These are phyloP conservation scores for Mesoligia furuncula DNA, from an alignment of 2,888 invertebrate genomes.

Conservation along the genomic window DNA sequence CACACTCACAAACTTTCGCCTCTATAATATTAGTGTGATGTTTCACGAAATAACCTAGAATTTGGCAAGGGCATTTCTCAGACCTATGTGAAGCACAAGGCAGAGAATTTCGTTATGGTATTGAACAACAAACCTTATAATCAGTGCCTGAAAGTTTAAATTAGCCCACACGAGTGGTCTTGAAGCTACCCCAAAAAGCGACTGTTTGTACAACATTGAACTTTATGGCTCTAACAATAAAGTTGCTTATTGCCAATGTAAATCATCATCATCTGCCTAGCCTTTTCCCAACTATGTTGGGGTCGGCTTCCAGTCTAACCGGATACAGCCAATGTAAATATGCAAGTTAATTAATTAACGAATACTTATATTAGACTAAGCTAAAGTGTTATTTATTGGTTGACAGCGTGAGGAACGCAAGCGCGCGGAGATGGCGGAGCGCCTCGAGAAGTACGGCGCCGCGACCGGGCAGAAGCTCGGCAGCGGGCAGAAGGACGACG, in stretches of 20 bases:
- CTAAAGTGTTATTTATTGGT: not conserved
- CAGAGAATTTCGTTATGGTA: not conserved
- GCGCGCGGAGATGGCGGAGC: slow-evolving; percentile 73
- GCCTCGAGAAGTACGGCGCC: slow-evolving; percentile 78
- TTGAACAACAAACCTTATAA: not conserved
- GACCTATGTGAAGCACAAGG: not conserved
- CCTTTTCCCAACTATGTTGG: no score
- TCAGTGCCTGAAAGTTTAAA: no score
- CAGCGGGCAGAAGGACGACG: slow-evolving; percentile 65
- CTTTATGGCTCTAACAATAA: not conserved
- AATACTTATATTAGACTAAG: not conserved
- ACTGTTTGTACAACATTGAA: not conserved
- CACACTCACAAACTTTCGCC: no score
- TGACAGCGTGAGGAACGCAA: slow-evolving; percentile 81
- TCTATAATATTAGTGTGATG: no score
- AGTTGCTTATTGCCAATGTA: no score
- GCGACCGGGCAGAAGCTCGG: slow-evolving; percentile 73
- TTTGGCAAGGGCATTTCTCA: not conserved
- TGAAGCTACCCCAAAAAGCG: not conserved
- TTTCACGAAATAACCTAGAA: not conserved
- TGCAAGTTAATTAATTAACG: not conserved
- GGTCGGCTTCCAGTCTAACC: no score
- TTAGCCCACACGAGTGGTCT: not conserved
- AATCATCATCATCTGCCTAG: no score
- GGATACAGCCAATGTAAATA: not conserved